These are phyloP conservation scores for Rhadina sibilatrix DNA, from an alignment of 2,113 vertebrate genomes.

Conservation along the genomic window DNA sequence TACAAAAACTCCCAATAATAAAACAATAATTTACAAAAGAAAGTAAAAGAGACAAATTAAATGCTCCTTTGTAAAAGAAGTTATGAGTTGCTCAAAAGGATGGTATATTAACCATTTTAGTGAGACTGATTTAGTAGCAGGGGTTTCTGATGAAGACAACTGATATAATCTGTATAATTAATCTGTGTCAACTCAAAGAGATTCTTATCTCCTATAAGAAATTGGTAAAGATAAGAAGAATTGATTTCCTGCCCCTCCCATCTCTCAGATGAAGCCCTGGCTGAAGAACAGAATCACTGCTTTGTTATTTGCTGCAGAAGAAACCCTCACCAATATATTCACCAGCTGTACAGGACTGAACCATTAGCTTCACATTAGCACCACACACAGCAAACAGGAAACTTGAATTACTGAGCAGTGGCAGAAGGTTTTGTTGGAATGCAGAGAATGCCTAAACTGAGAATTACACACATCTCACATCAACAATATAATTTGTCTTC, in stretches of 20 bases:
- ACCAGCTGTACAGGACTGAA: neutral
- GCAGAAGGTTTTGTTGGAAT: neutral
- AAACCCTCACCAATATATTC: neutral
- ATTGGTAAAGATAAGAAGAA: conserved; percentile 57
- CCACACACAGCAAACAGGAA: neutral
- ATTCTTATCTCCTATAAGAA: conserved; percentile 44
- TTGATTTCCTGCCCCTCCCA: conserved; percentile 43
- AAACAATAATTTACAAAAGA: neutral
- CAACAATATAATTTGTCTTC: neutral
- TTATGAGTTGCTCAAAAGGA: neutral
- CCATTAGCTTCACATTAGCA: neutral
- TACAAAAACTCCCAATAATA: neutral
- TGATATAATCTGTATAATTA: conserved; percentile 59
- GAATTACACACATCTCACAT: neutral
- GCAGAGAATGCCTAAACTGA: neutral
- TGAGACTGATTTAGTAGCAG: neutral
- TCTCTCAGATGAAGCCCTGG: neutral
- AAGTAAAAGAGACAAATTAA: neutral
- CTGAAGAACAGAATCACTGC: neutral
- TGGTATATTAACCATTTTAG: neutral
- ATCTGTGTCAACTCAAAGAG: conserved; percentile 23
- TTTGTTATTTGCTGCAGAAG: neutral
- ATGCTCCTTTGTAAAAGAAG: neutral
- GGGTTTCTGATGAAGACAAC: conserved; percentile 31
- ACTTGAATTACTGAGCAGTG: neutral